Conservation (phyloP, 2,888 invertebrate species). For the Pyrgus malvae region DNA sequence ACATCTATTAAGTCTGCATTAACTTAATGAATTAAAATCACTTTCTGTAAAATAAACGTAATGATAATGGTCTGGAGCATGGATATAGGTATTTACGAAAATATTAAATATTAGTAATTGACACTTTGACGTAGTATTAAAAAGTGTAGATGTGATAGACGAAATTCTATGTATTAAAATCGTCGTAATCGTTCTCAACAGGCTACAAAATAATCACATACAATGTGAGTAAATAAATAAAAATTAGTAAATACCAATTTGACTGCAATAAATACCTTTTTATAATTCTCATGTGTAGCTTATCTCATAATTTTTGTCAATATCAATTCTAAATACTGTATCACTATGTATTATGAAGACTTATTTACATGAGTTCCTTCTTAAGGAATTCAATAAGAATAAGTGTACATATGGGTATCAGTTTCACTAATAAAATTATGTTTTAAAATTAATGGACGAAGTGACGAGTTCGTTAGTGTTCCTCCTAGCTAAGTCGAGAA, state of each 20-base stretch:
- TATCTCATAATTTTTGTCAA: constrained; percentile 59
- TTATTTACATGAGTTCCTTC: constrained; percentile 76
- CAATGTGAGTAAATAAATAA: constrained; percentile 50
- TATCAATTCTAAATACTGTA: constrained; percentile 66
- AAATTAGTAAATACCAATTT: constrained; percentile 53
- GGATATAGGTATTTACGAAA: constrained; percentile 46
- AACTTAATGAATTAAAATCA: constrained; percentile 40
- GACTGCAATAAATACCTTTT: constrained; percentile 64
- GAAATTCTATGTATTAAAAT: constrained; percentile 27
- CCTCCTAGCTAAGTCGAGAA: constrained; percentile 76
- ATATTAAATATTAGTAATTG: constrained; percentile 52
- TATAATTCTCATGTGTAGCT: constrained; percentile 65
- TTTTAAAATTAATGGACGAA: constrained; percentile 81
- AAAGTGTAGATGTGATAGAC: constrained; percentile 37
- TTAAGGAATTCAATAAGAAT: constrained; percentile 68
- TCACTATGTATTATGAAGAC: constrained; percentile 63
- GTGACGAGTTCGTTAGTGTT: constrained; percentile 80
- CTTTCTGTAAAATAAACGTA: constrained; percentile 36
- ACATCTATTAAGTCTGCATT: constrained; percentile 49
- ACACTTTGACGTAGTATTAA: constrained; percentile 40
- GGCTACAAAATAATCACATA: constrained; percentile 51
- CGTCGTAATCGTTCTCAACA: constrained; percentile 17
- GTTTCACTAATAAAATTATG: constrained; percentile 74
- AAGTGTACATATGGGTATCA: constrained; percentile 72
- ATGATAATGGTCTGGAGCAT: constrained; percentile 39